phyloP scores from a whole-genome alignment of 2,888 invertebrate species.

The Calameuta idolon region DNA sequence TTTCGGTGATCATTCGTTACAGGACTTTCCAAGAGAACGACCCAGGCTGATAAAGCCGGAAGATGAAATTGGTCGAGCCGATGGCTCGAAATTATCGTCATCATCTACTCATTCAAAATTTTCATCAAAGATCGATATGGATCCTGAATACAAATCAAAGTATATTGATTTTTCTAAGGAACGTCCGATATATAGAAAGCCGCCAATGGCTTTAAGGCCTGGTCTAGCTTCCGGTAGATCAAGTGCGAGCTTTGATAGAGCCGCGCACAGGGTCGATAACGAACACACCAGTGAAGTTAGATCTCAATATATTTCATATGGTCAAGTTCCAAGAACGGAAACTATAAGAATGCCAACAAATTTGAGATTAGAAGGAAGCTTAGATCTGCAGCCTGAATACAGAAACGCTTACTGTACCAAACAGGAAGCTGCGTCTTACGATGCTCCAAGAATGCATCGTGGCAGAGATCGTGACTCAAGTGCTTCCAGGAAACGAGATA shows the following conservation, averaged over 20 bases:
- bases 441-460: constrained; percentile 42
- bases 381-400: constrained; percentile 67
- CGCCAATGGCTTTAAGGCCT: constrained; percentile 46
- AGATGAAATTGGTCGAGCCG: constrained; percentile 59
- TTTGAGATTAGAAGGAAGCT: constrained; percentile 64
- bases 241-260: constrained; percentile 30
- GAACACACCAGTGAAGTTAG: constrained; percentile 49
- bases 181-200: constrained; percentile 48
- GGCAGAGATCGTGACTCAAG: constrained; percentile 51
- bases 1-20: constrained; percentile 6
- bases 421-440: constrained; percentile 23
- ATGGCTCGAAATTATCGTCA: constrained; percentile 55
- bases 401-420: constrained; percentile 62
- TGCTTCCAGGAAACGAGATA: constrained; percentile 48
- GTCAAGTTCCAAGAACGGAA: constrained; percentile 55
- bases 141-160: constrained; percentile 66
- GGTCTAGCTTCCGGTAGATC: constrained; percentile 37
- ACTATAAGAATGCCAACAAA: constrained; percentile 57
- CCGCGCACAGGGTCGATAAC: constrained; percentile 25
- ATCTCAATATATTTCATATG: constrained; percentile 55
- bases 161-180: constrained; percentile 50
- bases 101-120: constrained; percentile 44
- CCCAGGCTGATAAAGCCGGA: constrained; percentile 65
- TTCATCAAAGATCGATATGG: constrained; percentile 59
- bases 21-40: constrained; percentile 68